These are phyloP conservation scores for Dugesia japonica DNA, from an alignment of 2,888 invertebrate species.

Conservation along the genomic window DNA sequence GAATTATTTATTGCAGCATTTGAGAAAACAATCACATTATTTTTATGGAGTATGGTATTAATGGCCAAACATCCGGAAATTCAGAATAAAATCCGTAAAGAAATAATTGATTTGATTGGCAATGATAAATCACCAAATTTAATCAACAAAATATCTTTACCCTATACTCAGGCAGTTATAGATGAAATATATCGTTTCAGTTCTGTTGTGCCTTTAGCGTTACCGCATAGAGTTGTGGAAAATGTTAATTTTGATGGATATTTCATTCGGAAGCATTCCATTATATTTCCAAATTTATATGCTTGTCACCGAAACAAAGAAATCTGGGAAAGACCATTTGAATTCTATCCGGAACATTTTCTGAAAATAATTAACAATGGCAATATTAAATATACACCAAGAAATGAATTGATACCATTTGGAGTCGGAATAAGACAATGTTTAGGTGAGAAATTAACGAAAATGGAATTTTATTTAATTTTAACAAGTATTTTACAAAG, in stretches of 20 bases:
- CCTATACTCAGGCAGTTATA: slow-evolving; percentile 31
- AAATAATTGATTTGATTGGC: slow-evolving; percentile 27
- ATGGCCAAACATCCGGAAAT: slow-evolving; percentile 24
- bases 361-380: too few species aligned
- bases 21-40: slow-evolving; percentile 28
- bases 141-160: not conserved
- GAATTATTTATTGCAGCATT: slow-evolving; percentile 29
- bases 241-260: too few species aligned
- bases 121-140: slow-evolving; percentile 1
- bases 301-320: slow-evolving; percentile 30
- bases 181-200: slow-evolving; percentile 31
- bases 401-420: slow-evolving; percentile 27
- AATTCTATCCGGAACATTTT: slow-evolving; percentile 29
- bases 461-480: slow-evolving; percentile 29
- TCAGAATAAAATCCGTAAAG: slow-evolving; percentile 30
- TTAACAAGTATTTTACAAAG: slow-evolving; percentile 30
- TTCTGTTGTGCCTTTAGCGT: slow-evolving; percentile 32
- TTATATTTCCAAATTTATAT: slow-evolving; percentile 27
- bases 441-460: slow-evolving; percentile 30
- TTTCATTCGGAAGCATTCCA: too few species aligned
- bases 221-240: slow-evolving; percentile 16
- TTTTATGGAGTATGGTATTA: slow-evolving; percentile 24
- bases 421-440: slow-evolving; percentile 27
- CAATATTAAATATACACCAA: not conserved
- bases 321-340: slow-evolving; percentile 23